Evolutionary conservation across 2,113 vertebrate genomes (phyloP).

Genomic region (human): GRCh38 chr1:20014001-20014500

Average conservation of each 20-base stretch:
- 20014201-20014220: no score
- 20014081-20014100: no score
- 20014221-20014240: neutral
- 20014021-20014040: no score
- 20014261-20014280: neutral
- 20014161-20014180: no score
- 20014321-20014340: neutral
- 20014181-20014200: no score
- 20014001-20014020: no score
- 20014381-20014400: neutral
- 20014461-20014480: neutral
- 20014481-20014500: neutral
- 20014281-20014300: neutral
- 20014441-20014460: neutral
- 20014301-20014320: neutral
- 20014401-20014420: neutral
- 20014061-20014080: no score
- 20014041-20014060: no score
- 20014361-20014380: neutral
- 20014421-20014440: neutral
- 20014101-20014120: no score
- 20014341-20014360: neutral
- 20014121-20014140: no score
- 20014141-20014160: no score
- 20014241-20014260: neutral